Conservation (phyloP, 2,797 vertebrate genomes). For the Percopsis omiscomaycus region DNA sequence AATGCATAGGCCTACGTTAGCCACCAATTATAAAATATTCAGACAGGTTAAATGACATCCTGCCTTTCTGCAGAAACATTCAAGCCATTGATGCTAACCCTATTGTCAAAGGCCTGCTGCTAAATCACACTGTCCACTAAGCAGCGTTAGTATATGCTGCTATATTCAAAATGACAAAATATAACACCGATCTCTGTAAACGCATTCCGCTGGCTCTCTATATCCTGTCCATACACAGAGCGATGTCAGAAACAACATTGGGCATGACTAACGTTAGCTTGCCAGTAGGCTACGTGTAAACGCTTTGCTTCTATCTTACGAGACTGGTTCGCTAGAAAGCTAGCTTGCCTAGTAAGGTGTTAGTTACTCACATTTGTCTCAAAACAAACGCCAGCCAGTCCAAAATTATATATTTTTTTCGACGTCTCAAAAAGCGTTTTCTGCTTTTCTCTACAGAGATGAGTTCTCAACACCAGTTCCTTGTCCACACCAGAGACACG, state of each 20-base stretch:
- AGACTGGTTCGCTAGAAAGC: not conserved
- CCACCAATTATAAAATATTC: no score
- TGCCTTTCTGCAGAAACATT: no score
- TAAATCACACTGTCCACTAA: no score
- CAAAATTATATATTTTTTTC: constrained; percentile 17
- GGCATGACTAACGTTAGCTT: constrained; percentile 10
- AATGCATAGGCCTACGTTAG: no score
- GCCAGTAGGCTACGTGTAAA: not conserved
- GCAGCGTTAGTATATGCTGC: no score
- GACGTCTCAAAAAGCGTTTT: constrained; percentile 13
- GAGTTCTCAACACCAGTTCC: constrained; percentile 57
- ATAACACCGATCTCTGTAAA: not conserved
- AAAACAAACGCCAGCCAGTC: constrained; percentile 19
- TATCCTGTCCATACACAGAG: not conserved
- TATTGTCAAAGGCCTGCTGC: not conserved
- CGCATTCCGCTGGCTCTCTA: not conserved
- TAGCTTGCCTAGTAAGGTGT: not conserved
- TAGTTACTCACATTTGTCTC: constrained; percentile 59
- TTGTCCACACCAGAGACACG: constrained; percentile 42
- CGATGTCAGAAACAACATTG: not conserved
- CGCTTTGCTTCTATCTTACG: no score
- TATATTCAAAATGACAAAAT: not conserved
- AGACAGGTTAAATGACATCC: no score
- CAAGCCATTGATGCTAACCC: no score
- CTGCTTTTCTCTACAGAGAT: constrained; percentile 25